Percentiles rank a stretch among this genome's conserved stretches.
These are phyloP conservation scores for Plecotus auritus DNA, from an alignment of 2,113 vertebrate genomes.

Conservation along the genomic window DNA sequence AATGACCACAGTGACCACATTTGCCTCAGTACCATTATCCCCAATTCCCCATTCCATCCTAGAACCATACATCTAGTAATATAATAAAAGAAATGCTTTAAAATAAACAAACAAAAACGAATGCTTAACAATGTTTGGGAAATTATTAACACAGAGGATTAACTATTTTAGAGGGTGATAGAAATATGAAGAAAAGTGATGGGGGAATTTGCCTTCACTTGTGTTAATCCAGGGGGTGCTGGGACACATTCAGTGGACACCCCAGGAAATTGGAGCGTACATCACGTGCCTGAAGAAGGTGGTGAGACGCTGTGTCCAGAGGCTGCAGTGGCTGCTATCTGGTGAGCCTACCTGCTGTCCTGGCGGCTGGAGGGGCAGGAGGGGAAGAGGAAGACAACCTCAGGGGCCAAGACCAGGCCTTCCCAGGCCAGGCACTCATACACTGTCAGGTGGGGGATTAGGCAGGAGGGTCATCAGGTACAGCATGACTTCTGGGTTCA, in stretches of 20 bases:
- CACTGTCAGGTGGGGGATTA: background rate
- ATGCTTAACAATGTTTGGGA: background rate
- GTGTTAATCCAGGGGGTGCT: slow-evolving; percentile 79
- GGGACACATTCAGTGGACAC: slow-evolving; percentile 81
- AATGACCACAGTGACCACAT: background rate
- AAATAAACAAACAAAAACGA: background rate
- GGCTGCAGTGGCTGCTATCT: slow-evolving; percentile 88
- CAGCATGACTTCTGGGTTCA: background rate
- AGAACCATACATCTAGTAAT: background rate
- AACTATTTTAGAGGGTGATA: background rate
- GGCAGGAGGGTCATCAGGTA: background rate
- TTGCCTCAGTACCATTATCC: background rate
- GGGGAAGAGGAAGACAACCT: background rate
- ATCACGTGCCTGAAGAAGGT: slow-evolving; percentile 72
- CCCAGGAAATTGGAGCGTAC: slow-evolving; percentile 81
- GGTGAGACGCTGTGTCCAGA: slow-evolving; percentile 73
- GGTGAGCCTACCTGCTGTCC: slow-evolving; percentile 71
- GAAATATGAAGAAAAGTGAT: background rate
- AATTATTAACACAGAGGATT: background rate
- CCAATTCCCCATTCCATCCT: background rate
- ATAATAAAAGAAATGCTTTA: background rate
- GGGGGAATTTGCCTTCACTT: background rate
- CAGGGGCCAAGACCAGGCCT: background rate
- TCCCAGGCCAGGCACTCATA: background rate
- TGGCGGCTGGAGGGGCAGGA: fast-evolving